Base-by-base conservation (phyloP, 2,797 vertebrate genomes). In the Acridotheres tristis region DNA sequence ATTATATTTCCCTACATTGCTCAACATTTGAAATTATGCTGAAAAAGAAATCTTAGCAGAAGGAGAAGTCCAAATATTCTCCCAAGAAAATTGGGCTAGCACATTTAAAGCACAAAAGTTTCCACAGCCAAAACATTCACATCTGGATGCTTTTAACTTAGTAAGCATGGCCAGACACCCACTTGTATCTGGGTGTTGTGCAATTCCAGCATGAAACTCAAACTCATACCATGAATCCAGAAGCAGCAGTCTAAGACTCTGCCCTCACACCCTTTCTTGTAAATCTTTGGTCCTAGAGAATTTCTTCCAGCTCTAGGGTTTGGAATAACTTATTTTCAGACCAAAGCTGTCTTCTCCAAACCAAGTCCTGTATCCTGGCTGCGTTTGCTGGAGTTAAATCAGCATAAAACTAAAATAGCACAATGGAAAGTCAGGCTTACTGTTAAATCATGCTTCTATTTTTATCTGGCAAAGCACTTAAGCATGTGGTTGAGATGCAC, bases 101-200 rank as follows among this genome's bases (percentile, higher is more conserved):
- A 91, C 23, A 84, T 42, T 94, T 81, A 75, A 65, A 91, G 76
- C 13, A 78, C 82, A 86, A 27, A 83, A 91, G 14, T 94, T 96
- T 95, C 96, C 94, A 81, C 65, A 86, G 93, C 91, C 95, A 94
- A 90, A 89, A 90, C 17, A 86, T 65, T 92, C 88, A 90, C 96
- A 96, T 96, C 96, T 96, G 95, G 94, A 93, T 94, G 80, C 54
- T 96, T 93, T 96, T 96, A 96, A 94, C 76, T 84, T 75, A 84
- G 93, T 94, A 82, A 95, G 73, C 73, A 43, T 17, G 3, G 85
- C 91, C 93, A 96, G 93, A 95, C 94, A 96, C 91, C 89, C 88
- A 84, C 76, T 94, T 81, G 58, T 94, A 95, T 88, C 83, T 93
- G 79, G 16, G n/a, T 84, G 80, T 94, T 96, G 90, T 90, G 91